These are phyloP conservation scores for Caenorhabditis doughertyi DNA, from an alignment of 2,888 invertebrate genomes.

Conservation along the genomic window DNA sequence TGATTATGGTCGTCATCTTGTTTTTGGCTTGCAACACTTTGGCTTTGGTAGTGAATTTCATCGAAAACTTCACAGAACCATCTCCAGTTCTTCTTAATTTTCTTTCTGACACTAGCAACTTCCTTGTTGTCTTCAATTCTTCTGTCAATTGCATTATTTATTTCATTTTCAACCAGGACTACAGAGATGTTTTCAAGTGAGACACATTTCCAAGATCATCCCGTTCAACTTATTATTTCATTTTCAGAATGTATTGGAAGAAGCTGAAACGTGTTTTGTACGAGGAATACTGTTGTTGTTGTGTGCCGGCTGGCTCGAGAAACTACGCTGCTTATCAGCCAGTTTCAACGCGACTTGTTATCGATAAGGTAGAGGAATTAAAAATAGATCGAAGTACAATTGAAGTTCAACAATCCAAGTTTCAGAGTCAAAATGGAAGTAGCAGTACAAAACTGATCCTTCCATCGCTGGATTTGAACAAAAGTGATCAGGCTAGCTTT, in stretches of 20 bases:
- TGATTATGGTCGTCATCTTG: slow-evolving; percentile 83
- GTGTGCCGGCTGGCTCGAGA: slow-evolving; percentile 28
- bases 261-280: slow-evolving; percentile 33
- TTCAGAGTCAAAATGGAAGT: slow-evolving; percentile 51
- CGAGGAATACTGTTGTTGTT: slow-evolving; percentile 68
- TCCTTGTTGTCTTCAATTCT: slow-evolving; percentile 82
- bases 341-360: slow-evolving; percentile 57
- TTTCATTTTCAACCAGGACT: slow-evolving; percentile 80
- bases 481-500: slow-evolving; percentile 57
- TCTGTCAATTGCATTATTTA: slow-evolving; percentile 83
- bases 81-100: slow-evolving; percentile 80
- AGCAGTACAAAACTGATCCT: slow-evolving; percentile 55
- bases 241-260: slow-evolving; percentile 56
- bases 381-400: neutral
- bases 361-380: slow-evolving; percentile 47
- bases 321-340: slow-evolving; percentile 63
- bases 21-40: slow-evolving; percentile 82
- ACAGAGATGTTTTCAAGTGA: slow-evolving; percentile 77
- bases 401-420: neutral
- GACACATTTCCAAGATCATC: neutral
- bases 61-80: slow-evolving; percentile 82
- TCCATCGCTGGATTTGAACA: slow-evolving; percentile 51
- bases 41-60: slow-evolving; percentile 81
- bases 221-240: neutral
- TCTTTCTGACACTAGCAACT: slow-evolving; percentile 82